phyloP scores from a whole-genome alignment of 2,113 vertebrate genomes.

The Melanostigma gelatinosum region DNA sequence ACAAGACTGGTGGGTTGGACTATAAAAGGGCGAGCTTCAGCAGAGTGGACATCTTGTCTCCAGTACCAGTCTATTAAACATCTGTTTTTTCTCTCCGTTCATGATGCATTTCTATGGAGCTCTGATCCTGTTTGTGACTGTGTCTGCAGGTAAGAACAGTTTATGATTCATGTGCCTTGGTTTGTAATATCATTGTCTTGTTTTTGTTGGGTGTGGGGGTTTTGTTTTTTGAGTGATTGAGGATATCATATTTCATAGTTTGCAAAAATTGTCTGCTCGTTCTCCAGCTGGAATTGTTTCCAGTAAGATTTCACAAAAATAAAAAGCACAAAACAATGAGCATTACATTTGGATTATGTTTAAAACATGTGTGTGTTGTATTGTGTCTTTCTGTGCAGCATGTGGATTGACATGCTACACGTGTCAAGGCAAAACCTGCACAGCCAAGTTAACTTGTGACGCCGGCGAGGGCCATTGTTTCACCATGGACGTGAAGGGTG shows the following conservation, averaged over 20 bases:
- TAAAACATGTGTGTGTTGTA: neutral
- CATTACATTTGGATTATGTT: neutral
- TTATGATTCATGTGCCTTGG: neutral
- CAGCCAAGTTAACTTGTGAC: neutral
- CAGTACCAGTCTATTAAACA: neutral
- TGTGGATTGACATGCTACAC: neutral
- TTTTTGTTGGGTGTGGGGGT: neutral
- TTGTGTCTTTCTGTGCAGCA: neutral
- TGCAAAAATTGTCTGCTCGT: neutral
- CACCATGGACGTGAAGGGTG: rapidly evolving
- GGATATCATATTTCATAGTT: neutral
- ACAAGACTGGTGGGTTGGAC: neutral
- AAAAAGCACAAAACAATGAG: neutral
- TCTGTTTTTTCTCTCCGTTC: neutral
- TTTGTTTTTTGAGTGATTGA: neutral
- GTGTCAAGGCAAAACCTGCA: neutral
- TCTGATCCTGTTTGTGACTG: neutral
- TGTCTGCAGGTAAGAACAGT: conserved; percentile 8
- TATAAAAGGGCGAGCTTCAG: neutral
- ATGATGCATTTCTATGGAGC: neutral
- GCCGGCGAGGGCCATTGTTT: rapidly evolving
- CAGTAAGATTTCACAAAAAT: neutral
- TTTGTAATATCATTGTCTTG: neutral
- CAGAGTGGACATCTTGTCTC: neutral
- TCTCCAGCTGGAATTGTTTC: neutral